Percentiles rank a stretch among this genome's conserved stretches.
Evolutionary conservation across 2,797 vertebrate species (phyloP).

Genomic region (Gadopsis marmoratus): DNA sequence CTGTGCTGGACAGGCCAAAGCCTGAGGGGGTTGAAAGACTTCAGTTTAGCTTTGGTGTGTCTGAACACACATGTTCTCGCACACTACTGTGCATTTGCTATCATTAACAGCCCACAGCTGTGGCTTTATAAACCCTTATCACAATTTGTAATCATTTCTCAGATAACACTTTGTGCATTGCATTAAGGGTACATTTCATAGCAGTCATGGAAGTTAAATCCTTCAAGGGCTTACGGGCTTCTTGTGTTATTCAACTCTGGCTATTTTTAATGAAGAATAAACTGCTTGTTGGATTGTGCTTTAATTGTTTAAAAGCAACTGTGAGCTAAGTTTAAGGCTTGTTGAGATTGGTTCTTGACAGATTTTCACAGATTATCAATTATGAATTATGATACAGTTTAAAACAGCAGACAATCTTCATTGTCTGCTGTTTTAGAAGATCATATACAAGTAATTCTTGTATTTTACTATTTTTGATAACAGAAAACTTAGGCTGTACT

Average conservation of each 20-base stretch:
- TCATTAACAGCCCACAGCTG: constrained; percentile 66
- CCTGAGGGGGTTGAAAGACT: constrained; percentile 64
- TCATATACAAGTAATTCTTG: background rate
- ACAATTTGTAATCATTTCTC: constrained; percentile 61
- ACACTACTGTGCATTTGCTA: constrained; percentile 37
- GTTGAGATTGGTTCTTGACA: background rate
- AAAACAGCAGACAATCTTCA: background rate
- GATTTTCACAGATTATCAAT: background rate
- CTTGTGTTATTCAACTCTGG: constrained; percentile 9
- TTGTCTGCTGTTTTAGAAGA: background rate
- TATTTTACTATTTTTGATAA: background rate
- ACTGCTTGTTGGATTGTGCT: constrained; percentile 19
- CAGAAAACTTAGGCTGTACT: too few relatives aligned
- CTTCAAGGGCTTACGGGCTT: constrained; percentile 8
- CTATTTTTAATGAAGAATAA: constrained; percentile 29
- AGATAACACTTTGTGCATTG: constrained; percentile 54
- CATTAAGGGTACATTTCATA: constrained; percentile 45
- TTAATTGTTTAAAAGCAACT: constrained; percentile 12
- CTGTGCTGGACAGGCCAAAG: constrained; percentile 36
- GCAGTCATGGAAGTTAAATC: constrained; percentile 31
- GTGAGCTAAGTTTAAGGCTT: background rate
- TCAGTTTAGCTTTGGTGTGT: constrained; percentile 50
- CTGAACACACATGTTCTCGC: constrained; percentile 29
- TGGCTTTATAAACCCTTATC: constrained; percentile 66
- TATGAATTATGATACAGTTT: background rate